Evolutionary conservation across 2,113 vertebrate genomes (phyloP), one percentile per base, ranked within the genome.

Genomic region (Eublepharis macularius): DNA sequence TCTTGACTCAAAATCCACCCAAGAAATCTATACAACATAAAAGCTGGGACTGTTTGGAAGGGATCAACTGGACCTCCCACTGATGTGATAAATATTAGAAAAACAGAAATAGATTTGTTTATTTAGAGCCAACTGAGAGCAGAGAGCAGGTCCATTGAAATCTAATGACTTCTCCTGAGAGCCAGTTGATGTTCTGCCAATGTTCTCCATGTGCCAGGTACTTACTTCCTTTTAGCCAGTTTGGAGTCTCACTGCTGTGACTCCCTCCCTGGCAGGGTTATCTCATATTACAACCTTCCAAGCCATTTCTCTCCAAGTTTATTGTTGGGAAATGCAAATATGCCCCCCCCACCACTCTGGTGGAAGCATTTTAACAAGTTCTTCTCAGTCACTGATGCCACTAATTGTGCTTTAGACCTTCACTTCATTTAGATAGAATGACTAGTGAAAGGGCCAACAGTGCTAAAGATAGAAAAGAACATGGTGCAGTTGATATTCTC

Each of bases 221-320:
- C 77, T 74, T 14, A 3, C 86, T 91, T 90, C 65, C 80, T 84
- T 90, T 89, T 45, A 87, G 72, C 86, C 84, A 2, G 69, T 29
- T 75, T 90, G 91, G 65, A 63, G 45, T 83, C 75, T 88, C 54
- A 72, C 54, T 87, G 72, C 63, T 89, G 84, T 85, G 83, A 88
- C 66, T 77, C 10, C 68, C 66, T 77, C 10, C 68, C 2, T 84
- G 80, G 82, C 83, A 91, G n/a, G 12, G 77, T 91, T 87, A 82
- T 89, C 86, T 92, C 21, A 0, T 57, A 21, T 90, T 91, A 87
- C 69, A 89, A 87, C 93, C 65, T 90, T 72, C 78, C 74, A 93
- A 81, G 12, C 39, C 84, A n/a, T 57, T 45, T 86, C 63, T 76
- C 81, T 80, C 65, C 51, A 88, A 84, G 63, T 12, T 75, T 77